These are phyloP conservation scores for Drosophila pectinifera DNA, from an alignment of 1,140 invertebrate genomes.

Conservation along the genomic window DNA sequence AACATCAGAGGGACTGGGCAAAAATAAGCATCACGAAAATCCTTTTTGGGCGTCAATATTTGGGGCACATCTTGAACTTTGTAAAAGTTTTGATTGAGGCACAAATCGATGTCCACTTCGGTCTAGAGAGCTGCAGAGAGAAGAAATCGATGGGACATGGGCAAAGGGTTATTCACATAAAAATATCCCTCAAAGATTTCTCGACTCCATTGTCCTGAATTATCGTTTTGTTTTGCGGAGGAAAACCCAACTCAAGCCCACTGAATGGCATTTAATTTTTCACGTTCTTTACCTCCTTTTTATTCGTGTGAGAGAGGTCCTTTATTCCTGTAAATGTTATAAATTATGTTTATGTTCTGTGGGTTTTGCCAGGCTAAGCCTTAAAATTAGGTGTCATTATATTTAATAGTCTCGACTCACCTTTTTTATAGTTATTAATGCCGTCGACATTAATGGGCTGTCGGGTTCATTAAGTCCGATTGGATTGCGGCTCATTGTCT, in stretches of 20 bases:
- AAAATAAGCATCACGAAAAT: conserved; percentile 7
- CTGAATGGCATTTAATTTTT: conserved; percentile 76
- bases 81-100: conserved; percentile 39
- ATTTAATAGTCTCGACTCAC: conserved; percentile 59
- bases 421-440: conserved; percentile 59
- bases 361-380: conserved; percentile 28
- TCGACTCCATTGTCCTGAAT: conserved; percentile 19
- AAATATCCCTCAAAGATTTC: conserved; percentile 19
- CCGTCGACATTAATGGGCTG: conserved; percentile 21
- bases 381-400: conserved; percentile 66
- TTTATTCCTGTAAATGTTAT: conserved; percentile 50
- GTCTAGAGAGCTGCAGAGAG: not conserved
- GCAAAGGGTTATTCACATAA: not conserved
- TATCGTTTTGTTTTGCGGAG: conserved; percentile 18
- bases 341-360: conserved; percentile 53
- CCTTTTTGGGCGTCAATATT: conserved; percentile 27
- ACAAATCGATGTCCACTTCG: conserved; percentile 38
- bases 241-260: conserved; percentile 23
- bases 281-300: conserved; percentile 35
- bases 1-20: conserved; percentile 1
- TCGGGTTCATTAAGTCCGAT: conserved; percentile 56
- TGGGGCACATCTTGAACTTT: conserved; percentile 20
- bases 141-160: not conserved
- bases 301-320: conserved; percentile 3
- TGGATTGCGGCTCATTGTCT: conserved; percentile 15